These are phyloP conservation scores for Chloropsis cyanopogon DNA, from an alignment of 2,113 vertebrate species.

Conservation along the genomic window DNA sequence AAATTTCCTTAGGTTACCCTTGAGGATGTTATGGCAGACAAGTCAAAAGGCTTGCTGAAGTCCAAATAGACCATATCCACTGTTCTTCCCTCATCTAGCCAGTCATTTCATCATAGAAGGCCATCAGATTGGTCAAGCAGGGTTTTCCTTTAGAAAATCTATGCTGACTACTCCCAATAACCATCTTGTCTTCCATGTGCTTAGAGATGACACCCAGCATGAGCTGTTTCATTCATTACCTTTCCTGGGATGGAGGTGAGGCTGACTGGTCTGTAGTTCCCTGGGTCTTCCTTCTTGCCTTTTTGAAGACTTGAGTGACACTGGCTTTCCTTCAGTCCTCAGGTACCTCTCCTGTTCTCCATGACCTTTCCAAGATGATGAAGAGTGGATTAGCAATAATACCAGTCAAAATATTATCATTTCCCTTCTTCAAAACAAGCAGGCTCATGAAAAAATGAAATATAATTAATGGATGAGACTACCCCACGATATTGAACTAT, in stretches of 20 bases:
- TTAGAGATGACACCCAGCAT: not conserved
- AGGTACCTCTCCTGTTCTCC: not conserved
- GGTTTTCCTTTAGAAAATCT: not conserved
- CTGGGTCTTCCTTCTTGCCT: not conserved
- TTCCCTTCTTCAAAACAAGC: not conserved
- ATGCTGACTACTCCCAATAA: fast-evolving
- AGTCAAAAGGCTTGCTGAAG: not conserved
- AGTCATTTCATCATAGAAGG: not conserved
- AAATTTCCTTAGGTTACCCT: not conserved
- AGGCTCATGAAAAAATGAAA: not conserved
- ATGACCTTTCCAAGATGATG: not conserved
- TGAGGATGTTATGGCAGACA: not conserved
- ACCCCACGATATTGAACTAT: not conserved
- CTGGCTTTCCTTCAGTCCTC: not conserved
- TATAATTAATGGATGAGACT: not conserved
- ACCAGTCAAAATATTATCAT: not conserved
- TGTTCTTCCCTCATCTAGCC: not conserved
- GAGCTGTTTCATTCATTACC: not conserved
- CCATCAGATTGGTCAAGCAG: not conserved
- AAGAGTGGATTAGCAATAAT: not conserved
- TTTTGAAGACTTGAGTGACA: not conserved
- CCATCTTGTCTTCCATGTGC: not conserved
- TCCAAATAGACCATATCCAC: not conserved
- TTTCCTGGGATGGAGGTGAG: not conserved
- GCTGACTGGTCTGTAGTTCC: not conserved